Conservation (phyloP, 1,140 invertebrate genomes). For the Bombus fervidus region DNA sequence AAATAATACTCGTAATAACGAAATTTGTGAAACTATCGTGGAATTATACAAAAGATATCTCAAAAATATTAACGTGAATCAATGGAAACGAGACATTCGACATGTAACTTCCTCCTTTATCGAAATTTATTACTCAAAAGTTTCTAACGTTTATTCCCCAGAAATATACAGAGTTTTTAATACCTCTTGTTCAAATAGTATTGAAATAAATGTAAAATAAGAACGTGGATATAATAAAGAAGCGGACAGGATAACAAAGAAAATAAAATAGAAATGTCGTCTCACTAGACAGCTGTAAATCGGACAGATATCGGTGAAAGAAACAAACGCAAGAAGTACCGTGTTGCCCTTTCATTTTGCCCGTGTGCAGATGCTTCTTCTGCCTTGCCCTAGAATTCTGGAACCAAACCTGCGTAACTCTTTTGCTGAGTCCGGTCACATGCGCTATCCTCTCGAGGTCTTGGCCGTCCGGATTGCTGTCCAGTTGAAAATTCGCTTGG, state of each 20-base stretch:
- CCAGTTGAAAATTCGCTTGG: constrained; percentile 98
- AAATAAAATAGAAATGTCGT: background rate
- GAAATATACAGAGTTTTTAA: no score
- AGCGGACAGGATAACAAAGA: no score
- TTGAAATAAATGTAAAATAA: background rate
- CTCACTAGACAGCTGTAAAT: background rate
- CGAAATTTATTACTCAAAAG: no score
- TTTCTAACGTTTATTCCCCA: no score
- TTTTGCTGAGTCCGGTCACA: constrained; percentile 97
- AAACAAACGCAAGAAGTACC: constrained; percentile 60
- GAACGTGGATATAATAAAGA: background rate
- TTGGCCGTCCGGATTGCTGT: constrained; percentile 99
- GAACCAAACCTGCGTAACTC: constrained; percentile 99
- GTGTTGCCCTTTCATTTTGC: constrained; percentile 87
- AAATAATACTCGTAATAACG: no score
- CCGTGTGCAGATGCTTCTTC: constrained; percentile 98
- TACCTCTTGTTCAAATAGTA: background rate
- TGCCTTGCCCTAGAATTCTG: constrained; percentile 98
- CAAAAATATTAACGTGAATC: no score
- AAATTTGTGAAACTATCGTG: no score
- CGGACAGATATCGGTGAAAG: background rate
- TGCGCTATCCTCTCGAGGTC: constrained; percentile 99
- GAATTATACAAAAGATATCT: no score
- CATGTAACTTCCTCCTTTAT: no score
- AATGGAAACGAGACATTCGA: no score